A percentile compares a stretch with the other conserved stretches of the same genome.
phyloP scores from a whole-genome alignment of 2,797 vertebrate genomes.

The Rhinoraja longicauda region DNA sequence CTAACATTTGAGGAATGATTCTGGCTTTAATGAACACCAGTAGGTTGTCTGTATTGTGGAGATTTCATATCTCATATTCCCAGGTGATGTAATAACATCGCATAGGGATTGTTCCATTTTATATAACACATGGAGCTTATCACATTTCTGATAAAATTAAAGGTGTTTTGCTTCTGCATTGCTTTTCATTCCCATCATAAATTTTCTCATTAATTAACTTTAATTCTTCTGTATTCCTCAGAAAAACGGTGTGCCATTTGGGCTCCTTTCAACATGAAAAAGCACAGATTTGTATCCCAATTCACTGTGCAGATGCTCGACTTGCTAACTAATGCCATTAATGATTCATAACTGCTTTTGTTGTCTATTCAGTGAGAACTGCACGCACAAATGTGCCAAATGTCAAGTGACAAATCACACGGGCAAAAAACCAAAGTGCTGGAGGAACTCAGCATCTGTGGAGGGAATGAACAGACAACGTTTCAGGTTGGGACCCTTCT shows the following conservation, averaged over 20 bases:
- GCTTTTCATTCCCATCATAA: not conserved
- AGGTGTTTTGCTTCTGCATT: not conserved
- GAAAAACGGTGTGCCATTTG: not conserved
- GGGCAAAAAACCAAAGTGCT: too few relatives aligned
- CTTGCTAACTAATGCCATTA: constrained; percentile 29
- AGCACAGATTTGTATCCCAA: constrained; percentile 29
- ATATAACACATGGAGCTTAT: not conserved
- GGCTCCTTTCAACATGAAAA: not conserved
- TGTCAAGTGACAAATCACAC: not conserved
- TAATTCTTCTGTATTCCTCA: not conserved
- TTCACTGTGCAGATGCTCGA: not conserved
- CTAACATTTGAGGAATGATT: not conserved
- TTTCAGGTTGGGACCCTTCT: too few relatives aligned
- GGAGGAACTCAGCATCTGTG: too few relatives aligned
- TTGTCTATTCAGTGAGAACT: not conserved
- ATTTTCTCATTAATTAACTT: not conserved
- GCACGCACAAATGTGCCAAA: not conserved
- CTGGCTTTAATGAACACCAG: not conserved
- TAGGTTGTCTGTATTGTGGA: not conserved
- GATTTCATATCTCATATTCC: not conserved
- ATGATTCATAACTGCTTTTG: constrained; percentile 1
- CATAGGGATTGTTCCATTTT: not conserved
- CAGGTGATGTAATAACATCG: not conserved
- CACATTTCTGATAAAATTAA: not conserved
- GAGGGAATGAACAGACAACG: too few relatives aligned